Evolutionary conservation across 2,113 vertebrate species (phyloP), one percentile per base, ranked within the genome.

Genomic region (Xyliphius kryptos): DNA sequence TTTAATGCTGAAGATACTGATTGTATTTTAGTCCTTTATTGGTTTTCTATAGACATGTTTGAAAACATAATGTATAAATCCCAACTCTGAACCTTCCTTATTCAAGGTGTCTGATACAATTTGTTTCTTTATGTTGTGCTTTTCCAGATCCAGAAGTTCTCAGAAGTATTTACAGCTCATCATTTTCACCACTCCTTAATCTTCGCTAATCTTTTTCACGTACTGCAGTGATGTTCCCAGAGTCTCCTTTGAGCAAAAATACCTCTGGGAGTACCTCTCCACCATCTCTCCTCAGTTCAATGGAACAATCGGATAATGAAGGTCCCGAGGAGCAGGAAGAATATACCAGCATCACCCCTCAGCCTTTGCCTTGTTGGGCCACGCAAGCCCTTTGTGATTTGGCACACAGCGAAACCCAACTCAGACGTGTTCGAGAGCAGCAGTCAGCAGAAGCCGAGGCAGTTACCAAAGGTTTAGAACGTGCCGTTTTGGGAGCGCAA

Each of bases 401-500:
- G 6, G 74, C 78, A 41, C 66, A 57, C 14, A 82, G 72, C 2
- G 79, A 81, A 58, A 77, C 36, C 1, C 78, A 85, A 17, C 77
- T 89, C 14, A 76, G 56, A 3, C 54, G 68, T 14, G 75, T 87
- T 8, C 75, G 73, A 7, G 76, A 81, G 15, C 68, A 48, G 2
- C 83, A 85, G 1, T 48, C 63, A 9, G 63, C 37, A 2, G 85
- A 84, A 47, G 80, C 75, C 0, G 77, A 82, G 36, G 56, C 19
- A 0, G 78, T 84, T 9, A 75, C 66, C 54, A 67, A 63, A 4
- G 78, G 81, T 6, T 49, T 89, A 17, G 85, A 89, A 56, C 77
- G 83, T 7, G 82, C 86, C 4, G 55, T 88, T 19, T 56, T 82
- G 44, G 83, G 83, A 26, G 82, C 81, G 6, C 76, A 75, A 22